Evolutionary conservation across 2,797 vertebrate genomes (phyloP), one percentile per base, ranked within the genome.

Genomic region (Kryptopterus vitreolus): DNA sequence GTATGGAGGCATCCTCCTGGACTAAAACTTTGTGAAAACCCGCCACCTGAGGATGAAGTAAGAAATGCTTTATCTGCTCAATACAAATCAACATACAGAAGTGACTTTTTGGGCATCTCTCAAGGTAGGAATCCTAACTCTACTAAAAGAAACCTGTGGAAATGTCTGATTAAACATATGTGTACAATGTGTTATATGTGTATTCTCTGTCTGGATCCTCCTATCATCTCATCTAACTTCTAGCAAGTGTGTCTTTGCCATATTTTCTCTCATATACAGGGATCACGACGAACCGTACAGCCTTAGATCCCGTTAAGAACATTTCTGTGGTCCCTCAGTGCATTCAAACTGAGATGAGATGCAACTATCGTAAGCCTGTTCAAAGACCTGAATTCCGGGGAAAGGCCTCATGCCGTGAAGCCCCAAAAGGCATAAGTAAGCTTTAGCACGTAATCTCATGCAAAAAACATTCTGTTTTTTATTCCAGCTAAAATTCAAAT

Each of bases 41-140:
- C 84, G 11, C 83, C 88, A 48, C 86, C 88, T 35, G 79, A 89
- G 72, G 86, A 85, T 63, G 89, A 91, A 10, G 77, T 94, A n/a
- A 50, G 38, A 69, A 87, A 89, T 48, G 89, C 91, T 29, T 22
- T 94, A 80, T 86, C 89, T 80, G 87, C 92, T 7, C 94, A 94
- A 86, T 95, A 93, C 86, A n/a, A 82, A 83, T 94, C 94, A 46
- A 88, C 85, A 35, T 95, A 94, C 80, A 89, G 78, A 75, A 88
- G 86, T 78, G 93, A 95, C 85, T 95, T 93, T 88, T 87, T 92
- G 85, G 89, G 92, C 52, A 76, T 80, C 81, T 85, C 86, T 59
- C 88, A 92, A 92, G 92, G 94, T 95, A 87, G 66, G 76, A 62
- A 50, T 48, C 62, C 46, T 81, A 46, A 59, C 72, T 57, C 3